Evolutionary conservation across 1,140 invertebrate species (phyloP), one percentile per base, ranked within the genome.

Genomic region (Neodiprion virginianus): DNA sequence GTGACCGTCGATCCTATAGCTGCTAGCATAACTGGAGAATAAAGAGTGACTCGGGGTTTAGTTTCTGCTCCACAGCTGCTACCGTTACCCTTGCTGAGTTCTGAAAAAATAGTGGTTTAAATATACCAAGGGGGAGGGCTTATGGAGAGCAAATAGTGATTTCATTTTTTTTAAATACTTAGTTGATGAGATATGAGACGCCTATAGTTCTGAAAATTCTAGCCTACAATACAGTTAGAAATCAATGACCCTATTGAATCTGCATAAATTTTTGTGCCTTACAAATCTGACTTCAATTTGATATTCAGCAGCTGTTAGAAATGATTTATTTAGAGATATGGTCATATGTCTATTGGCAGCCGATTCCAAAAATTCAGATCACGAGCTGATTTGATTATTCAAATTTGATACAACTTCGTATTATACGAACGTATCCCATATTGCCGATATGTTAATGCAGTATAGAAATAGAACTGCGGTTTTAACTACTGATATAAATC

Each of bases 1-100:
- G 93, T 86, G 0, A 95, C 88, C 71, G 90, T 91, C 11, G 89
- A 91, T 5, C 93, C 94, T 14, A 89, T 88, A 11, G 80, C 81
- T 75, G 91, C 90, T 49, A 88, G 75, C 49, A 82, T 72, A 75
- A 75, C 86, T 71, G 77, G 10, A 0, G 76, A 47, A 8, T 79
- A 70, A 8, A 80, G n/a, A 53, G 76, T 81, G 49, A 83, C 80
- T 3, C 74, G 77, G 12, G 81, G 81, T 72, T 67, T 66, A 10
- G 10, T 75, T 50, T 71, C 70, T 12, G 70, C 28, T 40, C 70
- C 70, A 21, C 70, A 71, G 21, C 70, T 23, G 70, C 70, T 71
- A 28, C 48, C 40, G 70, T 71, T 71, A 48, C 70, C 40, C 70
- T 69, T 69, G 17, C 11, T 21, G 67, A 69, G 67, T 69, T 69